These are phyloP conservation scores for Caenorhabditis sp. DNA, from an alignment of 2,888 invertebrate species.

Conservation along the genomic window DNA sequence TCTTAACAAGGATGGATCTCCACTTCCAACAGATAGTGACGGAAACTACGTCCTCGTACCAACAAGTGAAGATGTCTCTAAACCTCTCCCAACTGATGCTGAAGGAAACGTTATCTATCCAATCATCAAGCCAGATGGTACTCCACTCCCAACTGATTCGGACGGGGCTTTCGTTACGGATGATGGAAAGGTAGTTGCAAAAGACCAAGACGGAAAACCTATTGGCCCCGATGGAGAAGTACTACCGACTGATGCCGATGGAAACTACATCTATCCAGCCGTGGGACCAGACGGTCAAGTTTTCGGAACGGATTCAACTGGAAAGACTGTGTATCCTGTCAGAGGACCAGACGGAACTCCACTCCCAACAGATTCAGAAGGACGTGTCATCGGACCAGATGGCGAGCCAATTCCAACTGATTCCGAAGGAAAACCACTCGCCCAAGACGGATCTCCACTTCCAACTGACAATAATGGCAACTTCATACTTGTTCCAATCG, in stretches of 20 bases:
- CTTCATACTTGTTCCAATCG: slow-evolving; percentile 16
- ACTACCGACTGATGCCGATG: slow-evolving; percentile 46
- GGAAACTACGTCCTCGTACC: slow-evolving; percentile 56
- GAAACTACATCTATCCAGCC: slow-evolving; percentile 61
- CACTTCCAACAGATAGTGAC: slow-evolving; percentile 57
- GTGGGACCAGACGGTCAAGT: slow-evolving; percentile 27
- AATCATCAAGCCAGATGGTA: slow-evolving; percentile 6
- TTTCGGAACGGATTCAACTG: slow-evolving; percentile 45
- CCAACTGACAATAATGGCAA: slow-evolving; percentile 4
- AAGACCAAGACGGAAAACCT: slow-evolving; percentile 39
- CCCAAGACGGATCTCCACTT: slow-evolving; percentile 16
- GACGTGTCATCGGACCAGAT: slow-evolving; percentile 58
- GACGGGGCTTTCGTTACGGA: slow-evolving; percentile 43
- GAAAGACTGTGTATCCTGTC: slow-evolving; percentile 63
- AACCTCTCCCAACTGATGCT: neutral
- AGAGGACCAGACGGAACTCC: slow-evolving; percentile 52
- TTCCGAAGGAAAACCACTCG: slow-evolving; percentile 2
- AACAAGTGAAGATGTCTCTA: slow-evolving; percentile 7
- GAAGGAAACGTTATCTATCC: slow-evolving; percentile 11
- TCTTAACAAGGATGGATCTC: slow-evolving; percentile 60
- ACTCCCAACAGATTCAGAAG: slow-evolving; percentile 52
- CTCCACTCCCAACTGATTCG: slow-evolving; percentile 14
- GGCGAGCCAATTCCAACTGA: slow-evolving; percentile 54
- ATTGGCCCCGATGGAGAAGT: slow-evolving; percentile 64
- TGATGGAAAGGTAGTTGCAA: slow-evolving; percentile 22